Base-by-base conservation (phyloP, 2,888 invertebrate genomes). In the Aelia acuminata region DNA sequence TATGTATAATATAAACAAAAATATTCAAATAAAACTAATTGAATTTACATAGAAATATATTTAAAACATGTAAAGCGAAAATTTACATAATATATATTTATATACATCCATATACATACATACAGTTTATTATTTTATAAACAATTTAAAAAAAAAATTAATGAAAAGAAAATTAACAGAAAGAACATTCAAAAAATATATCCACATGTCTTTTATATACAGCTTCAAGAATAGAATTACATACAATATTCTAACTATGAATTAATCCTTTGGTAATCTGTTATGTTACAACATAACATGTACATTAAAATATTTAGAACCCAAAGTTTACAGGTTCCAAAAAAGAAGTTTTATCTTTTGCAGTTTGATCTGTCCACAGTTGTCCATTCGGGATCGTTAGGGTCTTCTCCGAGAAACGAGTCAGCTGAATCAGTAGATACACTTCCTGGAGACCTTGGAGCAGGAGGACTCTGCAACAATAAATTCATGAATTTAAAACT, bases 321-420 rank as follows among this genome's bases (percentile, higher is more conserved):
- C 70, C 84, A 57, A 85, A 50, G 49, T 22, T n/a, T 50, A 47
- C 22, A 53, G 49, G 70, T 80, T 88, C 88, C 53, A 26, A 87
- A 86, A 84, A 57, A n/a, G 49, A 63, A 47, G 88, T 88, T 88
- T 88, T 89, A 89, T 88, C 89, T 89, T 85, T 89, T 89, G 20
- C 84, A 85, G 86, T 80, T 84, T 50, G 57, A 84, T 48, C 80
- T 85, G 84, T 89, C 89, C 26, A 89, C 47, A 87, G 89, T 88
- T 35, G 94, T 95, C 97, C 97, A 97, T 92, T 97, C 97, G 11
- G 95, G 95, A 93, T 97, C 97, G 92, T 97, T 96, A 47, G 97
- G 97, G 92, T 97, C 97, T 92, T 96, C 87, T 89, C 94, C 94
- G 87, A 94, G 53, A 57, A 87, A 87, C 10, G 90, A 89, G 53